Evolutionary conservation across 2,797 vertebrate genomes (phyloP), one percentile per base, ranked within the genome.

Genomic region (Channallabes apus): DNA sequence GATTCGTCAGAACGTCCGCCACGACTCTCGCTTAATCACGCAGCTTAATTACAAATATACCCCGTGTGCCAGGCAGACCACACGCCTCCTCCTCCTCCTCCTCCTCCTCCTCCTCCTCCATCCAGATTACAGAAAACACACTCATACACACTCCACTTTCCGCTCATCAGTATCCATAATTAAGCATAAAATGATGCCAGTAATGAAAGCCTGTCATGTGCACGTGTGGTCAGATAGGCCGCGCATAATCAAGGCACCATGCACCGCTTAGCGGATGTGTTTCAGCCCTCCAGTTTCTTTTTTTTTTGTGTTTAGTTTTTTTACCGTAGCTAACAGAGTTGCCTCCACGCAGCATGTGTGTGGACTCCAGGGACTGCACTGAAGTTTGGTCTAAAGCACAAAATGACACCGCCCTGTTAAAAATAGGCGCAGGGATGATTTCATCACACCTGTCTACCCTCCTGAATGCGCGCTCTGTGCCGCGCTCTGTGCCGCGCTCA

Each of bases 21-120:
- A n/a, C 54, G 86, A 56, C 82, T 22, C 83, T 85, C n/a, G 83
- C 78, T 80, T 90, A 89, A 92, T 92, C 89, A 91, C 75, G 80
- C 38, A 79, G 71, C 82, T 89, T 93, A 93, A 95, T 94, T 92
- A 93, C 88, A 89, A 90, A 92, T n/a, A 51, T 35, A 35, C 35
- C n/a, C 82, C 67, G 85, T 62, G 75, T 83, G 67, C 41, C 62
- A 86, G 78, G 41, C 73, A 79, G 82, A 69, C 76, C 67, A 56
- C 68, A 61, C 22, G 67, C 87, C 86, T 86, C 77, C 79, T 59
- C 54, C 54, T 58, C 46, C 46, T 68, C 24, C 69, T 67, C 29
- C 68, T 22, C 35, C 58, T n/a, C n/a, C 46, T 2, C 46, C 46
- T 68, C 24, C 69, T 67, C 29, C 68, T 22, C 35, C 58, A 75